These are phyloP conservation scores for Orestias chungarensis DNA, from an alignment of 2,797 vertebrate genomes.

Conservation along the genomic window DNA sequence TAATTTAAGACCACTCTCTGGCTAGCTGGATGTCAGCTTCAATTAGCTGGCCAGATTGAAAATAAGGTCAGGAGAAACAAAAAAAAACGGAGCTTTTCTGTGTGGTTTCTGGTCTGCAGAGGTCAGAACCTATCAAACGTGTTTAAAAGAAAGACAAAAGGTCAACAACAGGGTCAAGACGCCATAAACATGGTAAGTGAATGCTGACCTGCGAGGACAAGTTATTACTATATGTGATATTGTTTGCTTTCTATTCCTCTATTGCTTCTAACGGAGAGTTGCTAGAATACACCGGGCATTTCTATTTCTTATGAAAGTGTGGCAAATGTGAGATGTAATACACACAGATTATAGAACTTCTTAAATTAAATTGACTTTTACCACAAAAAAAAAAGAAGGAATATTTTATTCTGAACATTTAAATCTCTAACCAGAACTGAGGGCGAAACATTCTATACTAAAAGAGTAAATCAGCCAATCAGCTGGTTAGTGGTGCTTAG, in stretches of 20 bases:
- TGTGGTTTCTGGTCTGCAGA: neutral
- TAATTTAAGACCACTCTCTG: too few species aligned
- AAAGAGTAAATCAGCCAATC: neutral
- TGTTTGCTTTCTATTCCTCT: neutral
- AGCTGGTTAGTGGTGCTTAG: neutral
- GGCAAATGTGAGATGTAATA: neutral
- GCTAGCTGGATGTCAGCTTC: too few species aligned
- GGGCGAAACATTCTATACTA: neutral
- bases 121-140: neutral
- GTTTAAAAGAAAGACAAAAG: neutral
- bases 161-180: neutral
- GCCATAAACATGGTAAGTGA: neutral
- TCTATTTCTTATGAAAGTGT: neutral
- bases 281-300: neutral
- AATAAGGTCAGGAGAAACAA: too few species aligned
- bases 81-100: neutral
- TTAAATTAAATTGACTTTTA: neutral
- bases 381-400: too few species aligned
- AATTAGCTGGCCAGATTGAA: too few species aligned
- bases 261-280: neutral
- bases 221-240: neutral
- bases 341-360: neutral
- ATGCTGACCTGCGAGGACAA: neutral
- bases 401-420: too few species aligned
- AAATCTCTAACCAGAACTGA: neutral